These are phyloP conservation scores for Burhinus bistriatus DNA, from an alignment of 2,113 vertebrate species.

Conservation along the genomic window DNA sequence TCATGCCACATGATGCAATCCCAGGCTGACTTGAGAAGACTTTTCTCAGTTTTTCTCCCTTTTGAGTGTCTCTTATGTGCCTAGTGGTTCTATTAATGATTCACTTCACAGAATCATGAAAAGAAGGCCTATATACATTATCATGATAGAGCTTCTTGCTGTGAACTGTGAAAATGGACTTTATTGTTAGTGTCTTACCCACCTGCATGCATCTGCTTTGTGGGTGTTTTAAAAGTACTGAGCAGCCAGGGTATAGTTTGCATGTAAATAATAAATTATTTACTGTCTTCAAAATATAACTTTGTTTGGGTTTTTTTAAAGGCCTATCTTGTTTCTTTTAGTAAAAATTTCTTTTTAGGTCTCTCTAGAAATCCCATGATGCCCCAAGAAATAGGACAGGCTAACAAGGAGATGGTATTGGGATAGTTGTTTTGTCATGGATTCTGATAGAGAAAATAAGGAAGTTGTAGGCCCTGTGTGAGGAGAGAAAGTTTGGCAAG, in stretches of 20 bases:
- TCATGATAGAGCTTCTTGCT: neutral
- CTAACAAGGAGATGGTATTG: neutral
- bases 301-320: neutral
- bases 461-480: neutral
- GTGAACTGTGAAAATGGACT: neutral
- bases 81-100: neutral
- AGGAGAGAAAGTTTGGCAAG: neutral
- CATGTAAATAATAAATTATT: neutral
- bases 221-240: neutral
- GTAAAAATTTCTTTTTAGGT: neutral
- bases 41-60: neutral
- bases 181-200: neutral
- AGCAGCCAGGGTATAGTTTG: neutral
- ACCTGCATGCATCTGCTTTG: neutral
- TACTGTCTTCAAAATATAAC: neutral
- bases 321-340: neutral
- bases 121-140: neutral
- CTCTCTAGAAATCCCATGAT: neutral
- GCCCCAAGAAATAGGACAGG: neutral
- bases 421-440: neutral
- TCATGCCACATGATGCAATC: neutral
- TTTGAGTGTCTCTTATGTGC: neutral
- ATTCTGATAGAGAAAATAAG: neutral
- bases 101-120: neutral
- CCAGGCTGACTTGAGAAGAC: neutral